Evolutionary conservation across 2,113 vertebrate species (phyloP), one percentile per base, ranked within the genome.

Genomic region (Tychaedon coryphoeus): DNA sequence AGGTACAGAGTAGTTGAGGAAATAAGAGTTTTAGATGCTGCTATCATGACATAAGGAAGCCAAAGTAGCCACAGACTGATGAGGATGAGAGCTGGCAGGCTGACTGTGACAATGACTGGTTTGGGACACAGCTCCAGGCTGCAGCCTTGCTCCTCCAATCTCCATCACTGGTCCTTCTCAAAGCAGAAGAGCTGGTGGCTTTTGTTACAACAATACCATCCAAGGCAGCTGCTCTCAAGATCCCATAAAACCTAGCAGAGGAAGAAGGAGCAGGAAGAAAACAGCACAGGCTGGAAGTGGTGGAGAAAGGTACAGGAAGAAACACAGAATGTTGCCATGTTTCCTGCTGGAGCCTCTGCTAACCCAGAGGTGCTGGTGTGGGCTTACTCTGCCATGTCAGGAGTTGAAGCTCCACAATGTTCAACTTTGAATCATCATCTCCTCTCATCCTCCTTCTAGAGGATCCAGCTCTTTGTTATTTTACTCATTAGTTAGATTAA

Each of bases 41-140:
- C 4, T 56, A 7, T 18, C 4, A 23, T 0, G 1, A 58, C 7
- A 12, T 2, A n/a, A 67, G 19, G 26, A 60, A 26, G 19, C 11
- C 51, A 66, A 14, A 66, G 13, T 0, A 87, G 53, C 10, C 57
- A 51, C 29, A 64, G 26, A 23, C 5, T 5, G 50, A 51, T 51
- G 50, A 51, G 48, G 28, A 67, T 16, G 38, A 54, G 19, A 57
- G 43, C 5, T 19, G n/a, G 43, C 20, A 74, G 18, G 14, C 2
- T 69, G 45, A 33, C 25, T 53, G 25, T 26, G 38, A 64, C 4
- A 13, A 13, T 0, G 3, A 17, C 0, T 25, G 57, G 5, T 67
- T 48, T 85, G 33, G 56, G 26, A 13, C 14, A 5, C 54, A 73
- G 61, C 3, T 47, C 51, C 51, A 75, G 61, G 65, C 18, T 9